phyloP scores from a whole-genome alignment of 2,888 invertebrate species.

The Peribatodes rhomboidaria region DNA sequence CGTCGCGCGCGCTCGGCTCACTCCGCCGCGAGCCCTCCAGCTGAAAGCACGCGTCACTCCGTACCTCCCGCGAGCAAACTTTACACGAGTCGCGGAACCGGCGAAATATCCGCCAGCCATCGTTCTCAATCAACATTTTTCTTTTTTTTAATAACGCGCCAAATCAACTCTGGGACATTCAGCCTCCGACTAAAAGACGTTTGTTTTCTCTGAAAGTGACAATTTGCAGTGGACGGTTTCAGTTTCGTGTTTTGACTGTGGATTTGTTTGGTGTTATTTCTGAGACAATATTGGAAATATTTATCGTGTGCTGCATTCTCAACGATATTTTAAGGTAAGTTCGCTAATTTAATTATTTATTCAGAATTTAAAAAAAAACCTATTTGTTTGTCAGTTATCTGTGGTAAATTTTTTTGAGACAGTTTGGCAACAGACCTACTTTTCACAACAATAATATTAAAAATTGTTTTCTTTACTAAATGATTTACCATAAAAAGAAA shows the following conservation, averaged over 20 bases:
- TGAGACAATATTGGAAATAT: constrained; percentile 49
- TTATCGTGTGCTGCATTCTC: constrained; percentile 21
- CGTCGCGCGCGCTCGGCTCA: constrained; percentile 60
- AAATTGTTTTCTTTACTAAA: background rate
- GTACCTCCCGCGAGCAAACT: constrained; percentile 66
- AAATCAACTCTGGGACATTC: constrained; percentile 39
- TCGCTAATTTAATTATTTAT: background rate
- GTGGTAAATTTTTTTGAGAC: background rate
- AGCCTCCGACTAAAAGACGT: constrained; percentile 43
- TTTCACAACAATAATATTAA: background rate
- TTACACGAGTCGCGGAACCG: constrained; percentile 72
- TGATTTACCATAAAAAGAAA: background rate
- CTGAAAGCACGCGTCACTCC: constrained; percentile 58
- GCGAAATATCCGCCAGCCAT: constrained; percentile 36
- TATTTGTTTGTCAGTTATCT: background rate
- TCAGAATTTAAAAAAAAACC: no score
- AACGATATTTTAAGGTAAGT: constrained; percentile 24
- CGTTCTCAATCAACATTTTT: constrained; percentile 51
- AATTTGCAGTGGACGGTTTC: constrained; percentile 64
- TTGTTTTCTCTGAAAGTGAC: constrained; percentile 67
- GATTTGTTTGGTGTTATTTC: constrained; percentile 64
- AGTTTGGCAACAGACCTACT: background rate
- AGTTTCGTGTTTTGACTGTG: constrained; percentile 72
- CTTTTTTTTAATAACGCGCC: constrained; percentile 28
- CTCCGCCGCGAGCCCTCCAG: constrained; percentile 71